These are phyloP conservation scores for Mus caroli DNA, from an alignment of 2,797 vertebrate species.

Conservation along the genomic window DNA sequence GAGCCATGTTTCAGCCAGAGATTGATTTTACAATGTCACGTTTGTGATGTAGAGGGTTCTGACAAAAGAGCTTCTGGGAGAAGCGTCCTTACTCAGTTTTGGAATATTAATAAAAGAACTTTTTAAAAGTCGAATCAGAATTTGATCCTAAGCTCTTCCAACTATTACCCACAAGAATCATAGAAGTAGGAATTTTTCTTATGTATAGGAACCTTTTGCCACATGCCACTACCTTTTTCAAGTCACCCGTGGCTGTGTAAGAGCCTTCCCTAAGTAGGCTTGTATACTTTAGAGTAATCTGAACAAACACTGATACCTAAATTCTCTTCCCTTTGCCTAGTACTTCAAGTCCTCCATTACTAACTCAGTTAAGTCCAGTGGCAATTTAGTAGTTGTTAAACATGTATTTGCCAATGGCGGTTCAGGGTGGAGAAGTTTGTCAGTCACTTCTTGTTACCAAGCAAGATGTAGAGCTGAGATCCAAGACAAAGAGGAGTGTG, in stretches of 20 bases:
- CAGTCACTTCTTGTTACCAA: background rate
- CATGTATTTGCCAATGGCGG: background rate
- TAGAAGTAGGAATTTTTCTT: background rate
- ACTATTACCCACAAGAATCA: conserved; percentile 18
- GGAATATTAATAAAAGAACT: conserved; percentile 77
- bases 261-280: background rate
- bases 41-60: conserved; percentile 71
- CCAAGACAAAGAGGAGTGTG: background rate
- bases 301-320: background rate
- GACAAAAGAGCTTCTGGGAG: conserved; percentile 69
- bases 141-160: background rate
- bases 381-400: background rate
- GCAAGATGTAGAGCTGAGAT: background rate
- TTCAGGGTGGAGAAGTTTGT: background rate
- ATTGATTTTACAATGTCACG: conserved; percentile 56
- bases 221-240: background rate
- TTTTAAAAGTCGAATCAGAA: background rate
- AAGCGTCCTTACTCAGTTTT: conserved; percentile 54
- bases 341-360: background rate
- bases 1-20: conserved; percentile 36
- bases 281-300: background rate
- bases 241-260: background rate
- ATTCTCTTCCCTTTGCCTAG: background rate
- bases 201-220: background rate
- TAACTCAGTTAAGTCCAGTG: background rate